Conservation (phyloP, 2,113 vertebrate genomes). For the Callipepla squamata region DNA sequence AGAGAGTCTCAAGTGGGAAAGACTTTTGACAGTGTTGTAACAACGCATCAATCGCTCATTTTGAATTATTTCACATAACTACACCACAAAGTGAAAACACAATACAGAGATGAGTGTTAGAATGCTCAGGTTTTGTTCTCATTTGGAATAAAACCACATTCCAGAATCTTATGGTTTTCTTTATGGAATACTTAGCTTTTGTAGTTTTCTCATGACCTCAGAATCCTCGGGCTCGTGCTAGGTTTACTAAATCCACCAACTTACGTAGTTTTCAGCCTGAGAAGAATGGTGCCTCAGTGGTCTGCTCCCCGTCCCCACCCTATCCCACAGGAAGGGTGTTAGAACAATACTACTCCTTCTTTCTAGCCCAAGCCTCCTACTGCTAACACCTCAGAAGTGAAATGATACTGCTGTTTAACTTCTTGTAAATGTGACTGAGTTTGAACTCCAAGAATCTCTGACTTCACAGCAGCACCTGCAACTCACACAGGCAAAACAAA, state of each 20-base stretch:
- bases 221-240: not conserved
- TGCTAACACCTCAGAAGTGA: slow-evolving; percentile 8
- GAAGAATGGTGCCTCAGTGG: slow-evolving; percentile 6
- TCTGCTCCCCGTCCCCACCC: slow-evolving; percentile 46
- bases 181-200: slow-evolving; percentile 17
- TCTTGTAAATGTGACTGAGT: not conserved
- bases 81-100: not conserved
- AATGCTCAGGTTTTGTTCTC: not conserved
- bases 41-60: not conserved
- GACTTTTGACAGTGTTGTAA: not conserved
- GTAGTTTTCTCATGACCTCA: slow-evolving; percentile 25
- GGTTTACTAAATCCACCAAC: slow-evolving; percentile 32
- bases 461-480: not conserved
- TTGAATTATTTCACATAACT: not conserved
- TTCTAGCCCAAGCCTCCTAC: not conserved
- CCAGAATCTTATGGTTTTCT: not conserved
- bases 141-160: not conserved
- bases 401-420: not conserved
- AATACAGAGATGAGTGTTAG: not conserved
- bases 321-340: slow-evolving; percentile 52
- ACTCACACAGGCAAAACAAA: not conserved
- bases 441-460: not conserved
- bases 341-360: slow-evolving; percentile 47
- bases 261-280: not conserved
- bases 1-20: not conserved